phyloP scores from a whole-genome alignment of 2,888 invertebrate genomes.

The Noctuana brunneofusca region DNA sequence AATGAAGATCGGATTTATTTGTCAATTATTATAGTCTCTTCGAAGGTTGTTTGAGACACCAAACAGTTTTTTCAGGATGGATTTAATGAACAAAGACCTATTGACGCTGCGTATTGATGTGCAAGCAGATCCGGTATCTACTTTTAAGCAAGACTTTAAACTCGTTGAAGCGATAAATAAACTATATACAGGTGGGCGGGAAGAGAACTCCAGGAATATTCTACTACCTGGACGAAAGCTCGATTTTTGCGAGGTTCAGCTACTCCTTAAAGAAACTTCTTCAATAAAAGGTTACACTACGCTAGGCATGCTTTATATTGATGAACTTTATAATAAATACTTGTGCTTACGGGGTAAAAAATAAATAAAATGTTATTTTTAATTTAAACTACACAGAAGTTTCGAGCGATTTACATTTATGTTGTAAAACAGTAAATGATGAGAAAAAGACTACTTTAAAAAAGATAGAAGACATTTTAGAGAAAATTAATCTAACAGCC shows the following conservation, averaged over 20 bases:
- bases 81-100: constrained; percentile 67
- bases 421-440: constrained; percentile 51
- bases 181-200: constrained; percentile 50
- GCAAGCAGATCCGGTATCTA: constrained; percentile 47
- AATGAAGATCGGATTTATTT: constrained; percentile 68
- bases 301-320: neutral
- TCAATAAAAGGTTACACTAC: constrained; percentile 43
- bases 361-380: neutral
- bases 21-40: constrained; percentile 70
- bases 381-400: constrained; percentile 39
- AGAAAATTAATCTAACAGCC: constrained; percentile 65
- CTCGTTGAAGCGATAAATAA: constrained; percentile 68
- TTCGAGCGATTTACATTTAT: constrained; percentile 37
- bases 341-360: neutral
- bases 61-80: constrained; percentile 59
- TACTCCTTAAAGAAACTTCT: constrained; percentile 50
- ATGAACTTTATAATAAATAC: too few relatives aligned
- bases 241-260: constrained; percentile 64
- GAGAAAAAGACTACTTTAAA: constrained; percentile 56
- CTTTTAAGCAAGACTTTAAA: constrained; percentile 67
- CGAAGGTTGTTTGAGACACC: constrained; percentile 52
- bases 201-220: constrained; percentile 38
- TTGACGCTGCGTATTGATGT: constrained; percentile 57
- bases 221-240: constrained; percentile 66
- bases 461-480: constrained; percentile 72